Base-by-base conservation (phyloP, 1,140 invertebrate genomes). In the Macrocentrus cingulum region DNA sequence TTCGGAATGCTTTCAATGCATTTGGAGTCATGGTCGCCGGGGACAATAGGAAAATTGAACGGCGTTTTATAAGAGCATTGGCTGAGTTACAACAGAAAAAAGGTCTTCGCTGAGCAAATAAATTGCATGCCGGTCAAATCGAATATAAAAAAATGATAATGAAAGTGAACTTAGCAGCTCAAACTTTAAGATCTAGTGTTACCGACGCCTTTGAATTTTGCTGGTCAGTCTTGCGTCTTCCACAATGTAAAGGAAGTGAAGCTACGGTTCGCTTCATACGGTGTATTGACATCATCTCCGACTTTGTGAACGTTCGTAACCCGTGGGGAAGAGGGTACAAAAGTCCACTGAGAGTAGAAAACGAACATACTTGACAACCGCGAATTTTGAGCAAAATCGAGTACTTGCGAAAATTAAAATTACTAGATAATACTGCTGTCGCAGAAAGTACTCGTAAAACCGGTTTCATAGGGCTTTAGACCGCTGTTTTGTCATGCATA, bases 291-390 rank as follows among this genome's bases (percentile, higher is more conserved):
- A n/a, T n/a, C 29, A 54, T 60, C 34, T 64, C 64, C 29, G 65
- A 66, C 23, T 66, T 66, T 52, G 8, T 64, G 2, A 66, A 66
- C 56, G 60, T 56, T 0, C 23, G 64, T 7, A 66, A 63, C 45
- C 61, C 59, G 1, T 25, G 52, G 11, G 62, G 13, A 0, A 61
- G 55, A 46, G 39, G 45, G 1, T 63, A 55, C 37, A 66, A 64
- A 37, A 15, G 4, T 29, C 44, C 59, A 9, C 37, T 66, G n/a
- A n/a, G n/a, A n/a, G n/a, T n/a, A n/a, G n/a, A n/a, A n/a, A n/a
- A n/a, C n/a, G n/a, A n/a, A n/a, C n/a, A n/a, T n/a, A n/a, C n/a
- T n/a, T n/a, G n/a, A n/a, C n/a, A n/a, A 9, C 20, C 22, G 15
- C 19, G 8, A 25, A 5, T 8, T 64, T 60, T 56, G 62, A 66